Evolutionary conservation across 2,888 invertebrate species (phyloP).

Genomic region (Archaeoteleia sp.): DNA sequence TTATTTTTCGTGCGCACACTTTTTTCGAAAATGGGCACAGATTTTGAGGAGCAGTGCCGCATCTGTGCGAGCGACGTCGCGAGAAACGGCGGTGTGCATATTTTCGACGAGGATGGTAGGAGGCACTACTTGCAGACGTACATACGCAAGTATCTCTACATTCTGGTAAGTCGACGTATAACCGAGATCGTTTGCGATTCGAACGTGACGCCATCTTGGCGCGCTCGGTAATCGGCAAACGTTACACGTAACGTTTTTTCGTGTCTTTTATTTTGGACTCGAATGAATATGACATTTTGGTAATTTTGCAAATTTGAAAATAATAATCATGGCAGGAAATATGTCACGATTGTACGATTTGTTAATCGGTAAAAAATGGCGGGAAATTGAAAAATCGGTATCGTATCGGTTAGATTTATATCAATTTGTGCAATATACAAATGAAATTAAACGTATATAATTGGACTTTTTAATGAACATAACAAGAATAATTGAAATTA

Average conservation of each 20-base stretch:
- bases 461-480: no score
- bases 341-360: no score
- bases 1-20: background rate
- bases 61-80: conserved; percentile 80
- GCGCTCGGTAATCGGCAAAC: background rate
- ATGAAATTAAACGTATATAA: no score
- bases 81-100: conserved; percentile 78
- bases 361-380: no score
- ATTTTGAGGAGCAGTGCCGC: conserved; percentile 76
- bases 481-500: no score
- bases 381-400: no score
- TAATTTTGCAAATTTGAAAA: no score
- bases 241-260: background rate
- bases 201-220: conserved; percentile 19
- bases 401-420: no score
- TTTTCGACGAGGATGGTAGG: conserved; percentile 82
- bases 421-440: no score
- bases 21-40: conserved; percentile 55
- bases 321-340: no score
- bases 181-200: conserved; percentile 20
- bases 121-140: conserved; percentile 80
- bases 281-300: no score
- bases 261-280: no score
- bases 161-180: conserved; percentile 82
- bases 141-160: conserved; percentile 81